Evolutionary conservation across 2,113 vertebrate species (phyloP), one percentile per base, ranked within the genome.

Genomic region (Eulemur macaco): DNA sequence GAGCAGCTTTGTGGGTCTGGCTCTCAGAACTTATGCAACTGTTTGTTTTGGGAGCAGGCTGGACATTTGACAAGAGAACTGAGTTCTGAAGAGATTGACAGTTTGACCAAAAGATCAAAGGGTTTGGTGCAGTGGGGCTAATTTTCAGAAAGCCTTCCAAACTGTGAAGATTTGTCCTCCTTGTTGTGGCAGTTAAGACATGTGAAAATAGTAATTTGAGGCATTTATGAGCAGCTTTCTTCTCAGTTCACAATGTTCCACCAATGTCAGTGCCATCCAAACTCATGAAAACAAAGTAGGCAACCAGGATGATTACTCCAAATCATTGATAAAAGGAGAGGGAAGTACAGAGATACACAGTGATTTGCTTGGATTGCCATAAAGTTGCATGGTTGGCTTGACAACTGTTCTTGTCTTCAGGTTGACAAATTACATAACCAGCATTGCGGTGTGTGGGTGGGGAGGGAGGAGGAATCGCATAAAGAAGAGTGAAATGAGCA

Each of bases 91-190:
- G 92, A 94, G 85, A 96, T 78, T 73, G 81, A 94, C 88, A 91
- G 81, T 96, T 87, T 88, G 91, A 96, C 47, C 66, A 74, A 91
- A 85, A 95, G 93, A 97, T 95, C 93, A 97, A 96, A 97, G 93
- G 54, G 85, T 94, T 93, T 95, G 85, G 84, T 90, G 73, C 50
- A 82, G 7, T 77, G 93, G 88, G 87, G 47, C 88, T 82, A 52
- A 96, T 96, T 96, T 96, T 94, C 96, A 96, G 88, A 92, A 97
- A 91, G 34, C 37, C 66, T 96, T 95, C 82, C 91, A 92, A 95
- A 96, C 25, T 63, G 42, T 74, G 95, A 97, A 82, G 76, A 90
- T 80, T 86, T 98, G 96, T 77, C 84, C 73, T 96, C 34, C 92
- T 92, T 69, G 52, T 90, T 85, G 64, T n/a, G 81, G 63, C 77